Percentiles rank a stretch among this genome's conserved stretches.
Conservation (phyloP, 2,888 invertebrate genomes). For the Cryptophagus acutangulus region DNA sequence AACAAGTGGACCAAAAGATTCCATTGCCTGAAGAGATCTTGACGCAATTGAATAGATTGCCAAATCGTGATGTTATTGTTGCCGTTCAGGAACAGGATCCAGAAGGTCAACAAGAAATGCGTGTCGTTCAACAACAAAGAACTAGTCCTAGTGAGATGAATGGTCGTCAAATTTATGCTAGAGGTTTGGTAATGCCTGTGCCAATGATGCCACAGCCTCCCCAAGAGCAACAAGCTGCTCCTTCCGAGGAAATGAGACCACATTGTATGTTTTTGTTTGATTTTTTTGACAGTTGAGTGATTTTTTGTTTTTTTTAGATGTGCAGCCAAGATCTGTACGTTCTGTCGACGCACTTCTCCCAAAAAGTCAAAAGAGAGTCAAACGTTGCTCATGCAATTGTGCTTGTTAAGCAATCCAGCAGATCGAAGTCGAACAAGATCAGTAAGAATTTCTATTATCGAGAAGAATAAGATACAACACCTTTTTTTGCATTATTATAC, state of each 20-base stretch:
- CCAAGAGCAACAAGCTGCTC: constrained; percentile 44
- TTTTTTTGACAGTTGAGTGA: not conserved
- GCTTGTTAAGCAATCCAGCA: constrained; percentile 55
- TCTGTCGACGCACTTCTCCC: constrained; percentile 44
- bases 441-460: no score
- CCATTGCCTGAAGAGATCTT: constrained; percentile 49
- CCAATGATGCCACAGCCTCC: constrained; percentile 43
- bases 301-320: constrained; percentile 54
- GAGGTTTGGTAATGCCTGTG: constrained; percentile 44
- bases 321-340: constrained; percentile 71
- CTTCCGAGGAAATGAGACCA: constrained; percentile 61
- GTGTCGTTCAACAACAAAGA: constrained; percentile 41
- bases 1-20: constrained; percentile 40
- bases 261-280: constrained; percentile 62
- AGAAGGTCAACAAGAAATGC: constrained; percentile 27
- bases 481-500: no score
- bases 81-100: constrained; percentile 39
- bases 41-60: constrained; percentile 45
- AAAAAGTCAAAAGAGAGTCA: constrained; percentile 61
- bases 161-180: constrained; percentile 44
- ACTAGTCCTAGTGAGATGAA: constrained; percentile 43
- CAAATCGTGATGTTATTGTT: constrained; percentile 45
- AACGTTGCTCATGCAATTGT: constrained; percentile 74
- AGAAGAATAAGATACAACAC: no score
- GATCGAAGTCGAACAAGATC: no score